Evolutionary conservation across 2,797 vertebrate genomes (phyloP), one percentile per base, ranked within the genome.

Genomic region (Peromyscus melanophrys): DNA sequence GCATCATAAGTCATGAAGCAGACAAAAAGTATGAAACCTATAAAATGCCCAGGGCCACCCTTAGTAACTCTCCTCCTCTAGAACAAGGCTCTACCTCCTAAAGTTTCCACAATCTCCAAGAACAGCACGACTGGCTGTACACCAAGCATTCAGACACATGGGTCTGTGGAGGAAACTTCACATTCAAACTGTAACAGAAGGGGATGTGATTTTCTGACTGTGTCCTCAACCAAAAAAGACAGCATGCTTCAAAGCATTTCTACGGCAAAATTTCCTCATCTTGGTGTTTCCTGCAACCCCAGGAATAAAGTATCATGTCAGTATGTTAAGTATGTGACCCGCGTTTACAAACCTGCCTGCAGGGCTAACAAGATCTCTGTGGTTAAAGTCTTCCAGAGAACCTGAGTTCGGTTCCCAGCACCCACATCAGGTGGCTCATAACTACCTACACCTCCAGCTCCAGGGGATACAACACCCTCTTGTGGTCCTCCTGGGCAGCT

Each of bases 251-350:
- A 69, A 46, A 78, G n/a, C 76, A 83, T 76, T 89, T 55, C 40
- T 76, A 87, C 67, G 88, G 95, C n/a, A 84, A 59, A 85, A 90
- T 29, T 92, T 89, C 57, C 82, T 88, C 37, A 55, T 40, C 29
- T 57, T 19, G 11, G 13, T 63, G 37, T 69, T 86, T 77, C 76
- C 80, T 40, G 71, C 3, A 89, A 83, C 61, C 87, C 94, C 80
- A n/a, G 17, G 29, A 77, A 73, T 57, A 37, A 92, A 84, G 40
- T 31, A 93, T 0, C 4, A 34, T 1, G n/a, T 27, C 1, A 5
- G 73, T 43, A 61, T 78, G 67, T 82, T 73, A 81, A 9, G 61
- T 57, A 43, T 83, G 73, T 86, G 65, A 90, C 86, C 76, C 14
- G 52, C 27, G 73, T 71, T 25, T 59, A 76, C 25, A 87, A 57